Base-by-base conservation (phyloP, 2,797 vertebrate genomes). In the Gymnoscopelus microlampas region DNA sequence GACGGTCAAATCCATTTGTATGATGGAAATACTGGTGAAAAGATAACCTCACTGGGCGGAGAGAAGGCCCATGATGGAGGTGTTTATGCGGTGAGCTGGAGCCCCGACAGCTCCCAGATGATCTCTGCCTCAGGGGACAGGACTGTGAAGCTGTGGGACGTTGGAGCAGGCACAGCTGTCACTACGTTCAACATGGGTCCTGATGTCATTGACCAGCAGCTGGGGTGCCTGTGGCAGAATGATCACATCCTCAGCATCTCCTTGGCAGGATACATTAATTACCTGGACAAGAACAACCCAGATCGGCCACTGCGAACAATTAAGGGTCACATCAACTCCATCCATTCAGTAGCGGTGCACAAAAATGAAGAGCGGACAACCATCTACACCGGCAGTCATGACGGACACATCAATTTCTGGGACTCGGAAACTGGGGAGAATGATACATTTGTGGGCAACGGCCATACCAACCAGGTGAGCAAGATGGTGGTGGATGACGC, bases 381-480 rank as follows among this genome's bases (percentile, higher is more conserved):
- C 88, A 98, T 99, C 92, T 99, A 96, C 87, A 97, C 98, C 0
- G 98, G 96, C 76, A 98, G 98, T 89, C 95, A 97, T 0, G 98
- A 99, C 4, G 98, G 98, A 65, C 96, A 98, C 84, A 96, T 99
- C 85, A 98, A 99, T 98, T 96, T 95, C 85, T 99, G 97, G 97
- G 95, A 99, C 89, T 94, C 95, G 4, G 95, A 96, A 70, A 95
- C 94, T 0, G 98, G 98, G 7, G 95, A 96, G 64, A 98, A 96
- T 0, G 94, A 96, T 74, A 85, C 85, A 54, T 95, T 99, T 67
- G 74, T 87, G 3, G 98, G 98, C 6, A 99, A 99, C 78, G 97
- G 97, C 39, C 98, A 99, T 87, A 95, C 94, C 35, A 99, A 99
- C 88, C 95, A 95, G 84, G 98, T 99, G 81, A 95, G 93, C 73